These are phyloP conservation scores for Metallyticus violacea DNA, from an alignment of 2,888 invertebrate species.

Conservation along the genomic window DNA sequence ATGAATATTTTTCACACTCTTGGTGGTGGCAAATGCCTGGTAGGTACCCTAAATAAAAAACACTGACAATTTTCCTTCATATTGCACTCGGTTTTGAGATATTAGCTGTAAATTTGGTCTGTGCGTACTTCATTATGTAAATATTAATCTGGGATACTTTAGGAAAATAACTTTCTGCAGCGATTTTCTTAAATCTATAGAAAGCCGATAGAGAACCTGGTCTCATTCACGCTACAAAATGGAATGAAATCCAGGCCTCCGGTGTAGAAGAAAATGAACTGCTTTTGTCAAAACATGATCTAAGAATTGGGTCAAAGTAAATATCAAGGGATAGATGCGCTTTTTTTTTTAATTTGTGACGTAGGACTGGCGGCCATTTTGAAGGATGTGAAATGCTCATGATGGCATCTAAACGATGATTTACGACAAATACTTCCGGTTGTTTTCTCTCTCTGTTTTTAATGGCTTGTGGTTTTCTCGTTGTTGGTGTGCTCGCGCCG, in stretches of 20 bases:
- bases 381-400: constrained; percentile 14
- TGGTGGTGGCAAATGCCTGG: too few relatives aligned
- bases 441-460: constrained; percentile 17
- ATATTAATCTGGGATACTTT: too few relatives aligned
- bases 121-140: too few relatives aligned
- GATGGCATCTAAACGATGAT: constrained; percentile 23
- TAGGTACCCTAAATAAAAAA: too few relatives aligned
- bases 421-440: constrained; percentile 31
- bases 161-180: too few relatives aligned
- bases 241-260: neutral
- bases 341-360: neutral
- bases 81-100: too few relatives aligned
- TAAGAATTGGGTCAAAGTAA: neutral
- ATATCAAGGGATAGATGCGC: neutral
- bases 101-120: too few relatives aligned
- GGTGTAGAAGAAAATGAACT: neutral
- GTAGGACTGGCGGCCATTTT: constrained; percentile 2
- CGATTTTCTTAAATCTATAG: too few relatives aligned
- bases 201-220: too few relatives aligned
- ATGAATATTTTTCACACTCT: too few relatives aligned
- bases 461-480: constrained; percentile 19
- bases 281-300: neutral
- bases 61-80: too few relatives aligned
- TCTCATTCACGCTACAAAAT: too few relatives aligned
- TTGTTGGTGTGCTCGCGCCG: neutral